Conservation (phyloP, 2,888 invertebrate species). For the Drosophila acutilabella region DNA sequence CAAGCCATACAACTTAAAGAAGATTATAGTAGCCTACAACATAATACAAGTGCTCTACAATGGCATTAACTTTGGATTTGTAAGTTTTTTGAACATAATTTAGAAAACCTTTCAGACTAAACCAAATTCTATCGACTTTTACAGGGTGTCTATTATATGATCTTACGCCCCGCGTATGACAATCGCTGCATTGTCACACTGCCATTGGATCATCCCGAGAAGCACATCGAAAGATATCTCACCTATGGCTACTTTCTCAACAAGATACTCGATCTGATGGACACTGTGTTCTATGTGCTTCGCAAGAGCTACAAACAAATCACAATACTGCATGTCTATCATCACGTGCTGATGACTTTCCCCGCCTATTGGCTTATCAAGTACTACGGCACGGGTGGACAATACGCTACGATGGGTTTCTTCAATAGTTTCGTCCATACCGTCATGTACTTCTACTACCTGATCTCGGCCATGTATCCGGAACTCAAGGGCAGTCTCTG, state of each 20-base stretch:
- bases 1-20: constrained; percentile 90
- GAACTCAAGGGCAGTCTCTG: constrained; percentile 88
- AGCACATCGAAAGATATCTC: constrained; percentile 33
- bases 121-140: background rate
- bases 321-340: constrained; percentile 61
- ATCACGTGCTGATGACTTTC: constrained; percentile 52
- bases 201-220: constrained; percentile 27
- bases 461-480: constrained; percentile 90
- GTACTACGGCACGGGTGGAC: constrained; percentile 88
- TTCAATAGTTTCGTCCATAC: constrained; percentile 91
- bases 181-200: constrained; percentile 45
- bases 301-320: constrained; percentile 65
- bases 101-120: no score
- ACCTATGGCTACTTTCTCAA: constrained; percentile 36
- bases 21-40: constrained; percentile 91
- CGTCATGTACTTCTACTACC: constrained; percentile 93
- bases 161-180: constrained; percentile 26
- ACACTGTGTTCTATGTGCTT: constrained; percentile 62
- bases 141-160: constrained; percentile 38
- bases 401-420: constrained; percentile 88
- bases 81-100: background rate
- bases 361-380: constrained; percentile 13
- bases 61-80: constrained; percentile 85
- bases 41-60: constrained; percentile 94
- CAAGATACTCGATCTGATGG: constrained; percentile 58